A percentile compares a stretch with the other conserved stretches of the same genome.
phyloP scores from a whole-genome alignment of 2,888 invertebrate species.

The Elmis aenea region DNA sequence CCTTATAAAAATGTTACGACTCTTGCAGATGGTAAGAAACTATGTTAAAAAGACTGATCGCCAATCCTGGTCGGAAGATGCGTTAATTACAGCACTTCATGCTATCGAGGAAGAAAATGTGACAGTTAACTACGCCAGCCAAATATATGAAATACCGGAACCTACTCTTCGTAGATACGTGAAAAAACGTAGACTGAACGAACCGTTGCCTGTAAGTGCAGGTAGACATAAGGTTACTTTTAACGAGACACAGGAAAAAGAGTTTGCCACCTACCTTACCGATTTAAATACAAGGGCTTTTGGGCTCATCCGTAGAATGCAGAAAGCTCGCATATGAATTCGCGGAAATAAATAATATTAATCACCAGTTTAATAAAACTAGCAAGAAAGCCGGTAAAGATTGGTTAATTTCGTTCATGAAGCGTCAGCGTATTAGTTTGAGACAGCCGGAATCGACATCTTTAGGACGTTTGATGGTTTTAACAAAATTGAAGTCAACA shows the following conservation, averaged over 20 bases:
- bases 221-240: slow-evolving; percentile 17
- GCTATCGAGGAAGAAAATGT: no score
- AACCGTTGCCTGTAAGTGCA: slow-evolving; percentile 13
- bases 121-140: no score
- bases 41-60: no score
- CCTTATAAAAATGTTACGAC: no score
- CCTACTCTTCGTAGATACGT: slow-evolving; percentile 17
- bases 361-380: slow-evolving; percentile 13
- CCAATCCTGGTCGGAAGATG: no score
- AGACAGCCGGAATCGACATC: slow-evolving; percentile 1
- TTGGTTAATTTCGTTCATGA: background rate
- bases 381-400: slow-evolving; percentile 2
- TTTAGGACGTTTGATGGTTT: slow-evolving; percentile 1
- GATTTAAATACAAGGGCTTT: slow-evolving; percentile 1
- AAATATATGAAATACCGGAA: no score
- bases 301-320: background rate
- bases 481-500: slow-evolving; percentile 2
- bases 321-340: slow-evolving; percentile 20
- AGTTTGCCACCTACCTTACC: background rate
- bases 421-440: slow-evolving; percentile 3
- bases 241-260: background rate
- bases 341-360: slow-evolving; percentile 17
- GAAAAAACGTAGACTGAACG: slow-evolving; percentile 16
- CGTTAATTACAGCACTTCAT: no score
- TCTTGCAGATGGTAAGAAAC: no score